Evolutionary conservation across 1,140 invertebrate genomes (phyloP).

Genomic region (Piezodorus guildinii): DNA sequence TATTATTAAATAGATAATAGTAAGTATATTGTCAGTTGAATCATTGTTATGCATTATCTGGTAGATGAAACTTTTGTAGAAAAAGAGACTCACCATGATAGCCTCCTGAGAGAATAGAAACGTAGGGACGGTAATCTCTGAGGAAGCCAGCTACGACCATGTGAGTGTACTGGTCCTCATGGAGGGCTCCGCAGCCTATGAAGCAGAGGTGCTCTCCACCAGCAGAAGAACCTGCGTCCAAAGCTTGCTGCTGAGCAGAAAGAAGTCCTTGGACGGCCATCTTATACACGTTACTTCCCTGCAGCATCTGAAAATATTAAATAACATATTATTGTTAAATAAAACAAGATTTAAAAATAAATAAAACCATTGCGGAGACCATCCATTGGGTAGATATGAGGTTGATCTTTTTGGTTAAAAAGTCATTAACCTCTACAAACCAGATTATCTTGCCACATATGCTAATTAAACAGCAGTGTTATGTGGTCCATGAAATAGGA

Average conservation of each 20-base stretch:
- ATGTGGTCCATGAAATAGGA: too few species aligned
- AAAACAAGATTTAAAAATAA: too few species aligned
- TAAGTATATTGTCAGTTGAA: too few species aligned
- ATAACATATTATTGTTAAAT: background rate
- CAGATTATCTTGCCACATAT: too few species aligned
- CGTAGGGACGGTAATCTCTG: conserved; percentile 84
- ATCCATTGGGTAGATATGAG: too few species aligned
- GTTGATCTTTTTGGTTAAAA: too few species aligned
- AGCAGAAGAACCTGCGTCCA: conserved; percentile 75
- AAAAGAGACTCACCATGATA: conserved; percentile 50
- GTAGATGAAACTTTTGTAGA: too few species aligned
- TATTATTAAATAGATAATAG: too few species aligned
- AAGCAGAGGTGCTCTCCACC: conserved; percentile 96
- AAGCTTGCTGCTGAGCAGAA: conserved; percentile 77
- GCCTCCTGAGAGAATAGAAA: conserved; percentile 84
- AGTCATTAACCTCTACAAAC: too few species aligned
- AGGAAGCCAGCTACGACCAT: conserved; percentile 98
- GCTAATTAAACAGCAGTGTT: too few species aligned
- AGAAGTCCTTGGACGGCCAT: conserved; percentile 90
- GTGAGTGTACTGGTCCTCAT: conserved; percentile 88
- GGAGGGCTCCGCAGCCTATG: conserved; percentile 81
- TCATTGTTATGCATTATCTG: too few species aligned
- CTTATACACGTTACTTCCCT: conserved; percentile 86
- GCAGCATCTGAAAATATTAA: conserved; percentile 48
- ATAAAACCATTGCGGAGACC: too few species aligned